Conservation (phyloP, 2,888 invertebrate genomes). For the Ormyrus thymus region DNA sequence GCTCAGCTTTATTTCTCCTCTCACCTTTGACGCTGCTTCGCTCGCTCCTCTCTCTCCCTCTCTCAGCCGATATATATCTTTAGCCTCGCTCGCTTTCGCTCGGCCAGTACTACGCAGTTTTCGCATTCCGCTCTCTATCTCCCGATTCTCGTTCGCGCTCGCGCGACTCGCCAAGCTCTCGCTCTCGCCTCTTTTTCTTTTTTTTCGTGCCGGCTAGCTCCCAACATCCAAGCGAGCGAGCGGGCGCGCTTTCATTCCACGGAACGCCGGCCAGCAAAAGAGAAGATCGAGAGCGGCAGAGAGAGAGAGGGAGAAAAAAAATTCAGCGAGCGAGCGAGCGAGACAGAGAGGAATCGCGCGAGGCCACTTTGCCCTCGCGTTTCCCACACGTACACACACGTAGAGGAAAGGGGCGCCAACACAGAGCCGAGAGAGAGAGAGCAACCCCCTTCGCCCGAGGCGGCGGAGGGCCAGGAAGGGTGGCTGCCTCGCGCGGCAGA, state of each 20-base stretch:
- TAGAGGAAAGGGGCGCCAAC: constrained; percentile 15
- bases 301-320: background rate
- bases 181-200: background rate
- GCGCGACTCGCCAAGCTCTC: background rate
- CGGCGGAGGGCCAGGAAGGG: constrained; percentile 51
- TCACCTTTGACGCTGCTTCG: constrained; percentile 23
- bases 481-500: constrained; percentile 52
- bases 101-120: constrained; percentile 20
- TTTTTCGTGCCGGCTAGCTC: background rate
- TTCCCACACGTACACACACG: constrained; percentile 14
- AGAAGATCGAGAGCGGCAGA: background rate
- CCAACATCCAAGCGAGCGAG: background rate
- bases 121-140: constrained; percentile 26
- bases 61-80: constrained; percentile 12
- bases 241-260: background rate
- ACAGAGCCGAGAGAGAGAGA: constrained; percentile 12
- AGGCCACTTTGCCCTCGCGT: constrained; percentile 52
- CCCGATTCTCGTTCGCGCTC: background rate
- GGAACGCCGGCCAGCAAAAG: background rate
- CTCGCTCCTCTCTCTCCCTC: background rate
- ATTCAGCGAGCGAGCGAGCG: constrained; percentile 2
- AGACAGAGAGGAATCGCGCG: constrained; percentile 43
- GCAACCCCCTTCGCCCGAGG: constrained; percentile 52
- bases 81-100: constrained; percentile 5
- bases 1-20: constrained; percentile 19